Percentiles rank a stretch among this genome's conserved stretches.
These are phyloP conservation scores for Teleopsis dalmanni DNA, from an alignment of 1,140 invertebrate genomes.

Conservation along the genomic window DNA sequence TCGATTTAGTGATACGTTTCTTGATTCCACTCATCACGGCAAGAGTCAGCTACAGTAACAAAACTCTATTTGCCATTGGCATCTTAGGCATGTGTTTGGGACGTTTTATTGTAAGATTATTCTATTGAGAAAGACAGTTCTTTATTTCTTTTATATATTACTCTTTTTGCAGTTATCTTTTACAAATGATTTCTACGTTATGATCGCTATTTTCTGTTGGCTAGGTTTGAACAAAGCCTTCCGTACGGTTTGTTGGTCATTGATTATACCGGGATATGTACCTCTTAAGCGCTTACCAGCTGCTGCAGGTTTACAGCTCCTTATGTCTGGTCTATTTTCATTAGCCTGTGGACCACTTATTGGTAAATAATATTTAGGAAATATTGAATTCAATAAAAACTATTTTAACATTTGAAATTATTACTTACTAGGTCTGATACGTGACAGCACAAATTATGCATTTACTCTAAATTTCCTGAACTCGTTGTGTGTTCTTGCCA, in stretches of 20 bases:
- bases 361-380: slow-evolving; percentile 45
- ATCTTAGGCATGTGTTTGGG: slow-evolving; percentile 56
- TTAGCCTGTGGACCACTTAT: slow-evolving; percentile 51
- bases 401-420: neutral
- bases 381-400: neutral
- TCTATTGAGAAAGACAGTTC: no score
- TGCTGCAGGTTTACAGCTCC: slow-evolving; percentile 54
- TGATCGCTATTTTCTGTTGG: slow-evolving; percentile 48
- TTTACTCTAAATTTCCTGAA: slow-evolving; percentile 56
- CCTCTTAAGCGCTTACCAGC: slow-evolving; percentile 54
- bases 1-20: slow-evolving; percentile 55
- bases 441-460: slow-evolving; percentile 51
- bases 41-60: slow-evolving; percentile 54
- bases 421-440: slow-evolving; percentile 47
- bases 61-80: slow-evolving; percentile 59
- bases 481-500: slow-evolving; percentile 30
- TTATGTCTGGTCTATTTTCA: slow-evolving; percentile 53
- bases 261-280: slow-evolving; percentile 58
- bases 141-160: no score
- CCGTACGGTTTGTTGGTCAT: slow-evolving; percentile 57
- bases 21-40: slow-evolving; percentile 56
- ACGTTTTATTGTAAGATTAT: no score
- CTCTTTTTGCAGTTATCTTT: no score
- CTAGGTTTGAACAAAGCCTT: slow-evolving; percentile 58
- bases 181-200: slow-evolving; percentile 42